A percentile compares a stretch with the other conserved stretches of the same genome.
Conservation (phyloP, 2,888 invertebrate genomes). For the Ichneumoninae sp. region DNA sequence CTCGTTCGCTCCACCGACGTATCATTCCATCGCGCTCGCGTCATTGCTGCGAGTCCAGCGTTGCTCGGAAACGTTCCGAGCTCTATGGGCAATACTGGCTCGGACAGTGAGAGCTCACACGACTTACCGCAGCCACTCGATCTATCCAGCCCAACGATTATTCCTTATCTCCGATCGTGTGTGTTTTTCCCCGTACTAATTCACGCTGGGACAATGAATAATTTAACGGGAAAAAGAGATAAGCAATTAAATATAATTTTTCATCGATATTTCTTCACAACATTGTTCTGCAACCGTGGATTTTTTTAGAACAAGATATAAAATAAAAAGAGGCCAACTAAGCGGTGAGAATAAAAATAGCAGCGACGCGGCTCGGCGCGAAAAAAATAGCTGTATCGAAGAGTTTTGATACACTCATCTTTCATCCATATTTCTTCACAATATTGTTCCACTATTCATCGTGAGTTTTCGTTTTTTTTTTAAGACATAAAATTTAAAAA, state of each 20-base stretch:
- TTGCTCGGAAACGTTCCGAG: constrained; percentile 21
- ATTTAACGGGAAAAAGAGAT: neutral
- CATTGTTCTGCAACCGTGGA: neutral
- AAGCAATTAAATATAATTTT: neutral
- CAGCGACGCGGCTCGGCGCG: neutral
- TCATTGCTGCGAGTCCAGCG: constrained; percentile 7
- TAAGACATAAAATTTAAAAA: no score
- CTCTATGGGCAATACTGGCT: neutral
- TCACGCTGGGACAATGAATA: constrained; percentile 1
- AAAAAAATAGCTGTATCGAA: neutral
- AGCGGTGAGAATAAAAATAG: neutral
- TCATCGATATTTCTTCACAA: neutral
- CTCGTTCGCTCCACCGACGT: constrained; percentile 30
- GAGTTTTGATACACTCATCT: neutral
- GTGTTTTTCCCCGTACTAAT: neutral
- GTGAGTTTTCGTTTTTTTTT: no score
- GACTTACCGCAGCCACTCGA: constrained; percentile 13
- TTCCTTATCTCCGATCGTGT: constrained; percentile 10
- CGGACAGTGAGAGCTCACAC: constrained; percentile 13
- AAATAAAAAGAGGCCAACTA: neutral
- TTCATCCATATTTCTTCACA: no score
- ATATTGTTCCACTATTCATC: no score
- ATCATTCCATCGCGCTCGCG: constrained; percentile 16
- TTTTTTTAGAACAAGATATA: neutral
- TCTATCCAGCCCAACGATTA: constrained; percentile 12